Evolutionary conservation across 1,140 invertebrate species (phyloP), one percentile per base, ranked within the genome.

Genomic region (Papilio machaon): DNA sequence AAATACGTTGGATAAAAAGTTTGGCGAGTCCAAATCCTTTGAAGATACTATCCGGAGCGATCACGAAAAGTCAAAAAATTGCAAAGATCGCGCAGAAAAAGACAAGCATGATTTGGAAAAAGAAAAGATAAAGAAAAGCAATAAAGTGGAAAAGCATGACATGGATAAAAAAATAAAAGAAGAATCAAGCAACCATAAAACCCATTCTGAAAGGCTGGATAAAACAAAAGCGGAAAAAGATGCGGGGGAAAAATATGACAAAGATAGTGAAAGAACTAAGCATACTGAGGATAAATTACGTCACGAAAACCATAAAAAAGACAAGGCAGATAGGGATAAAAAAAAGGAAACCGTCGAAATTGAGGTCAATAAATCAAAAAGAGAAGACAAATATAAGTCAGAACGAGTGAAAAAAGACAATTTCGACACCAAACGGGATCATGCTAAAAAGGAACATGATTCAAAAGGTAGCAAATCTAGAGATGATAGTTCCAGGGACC

Each of bases 21-120:
- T 43, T 19, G 11, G 77, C 74, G 91, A 95, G 73, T 89, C 91
- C 60, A 89, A 93, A 88, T 84, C 84, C 82, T 46, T 83, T 8
- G 91, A 92, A 23, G 91, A 91, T 11, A 79, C 84, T 79, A 52
- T 83, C 43, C 93, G 91, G 86, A 89, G 84, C 77, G 95, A 93
- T 23, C 83, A 86, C 76, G 90, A 91, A 17, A 94, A 90, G 82
- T 38, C 79, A 73, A 88, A 85, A 67, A 84, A 87, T 67, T 75
- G 54, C 67, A 92, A 92, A 86, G 95, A 96, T 64, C 91, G 93
- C 3, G 49, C 80, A 49, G 94, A 93, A 80, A 94, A 90, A 84
- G 95, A 96, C 87, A 94, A 91, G 89, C 19, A 94, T 93, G 89
- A 95, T 88, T 83, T 91, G 90, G 95, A 96, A 81, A 94, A 94